Conservation (phyloP, 2,888 invertebrate genomes). For the Cheiracanthium punctorium region DNA sequence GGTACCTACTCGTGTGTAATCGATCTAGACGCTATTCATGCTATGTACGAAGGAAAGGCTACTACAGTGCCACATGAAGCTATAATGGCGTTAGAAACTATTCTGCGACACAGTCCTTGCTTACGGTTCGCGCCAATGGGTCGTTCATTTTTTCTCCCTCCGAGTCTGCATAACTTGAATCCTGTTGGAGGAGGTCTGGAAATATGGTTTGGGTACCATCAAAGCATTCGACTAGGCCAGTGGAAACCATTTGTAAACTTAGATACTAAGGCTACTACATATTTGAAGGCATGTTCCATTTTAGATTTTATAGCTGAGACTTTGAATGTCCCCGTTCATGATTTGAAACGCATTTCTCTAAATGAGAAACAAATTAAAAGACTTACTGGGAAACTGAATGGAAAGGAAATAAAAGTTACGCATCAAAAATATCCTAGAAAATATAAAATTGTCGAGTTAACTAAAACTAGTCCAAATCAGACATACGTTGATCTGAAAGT, state of each 20-base stretch:
- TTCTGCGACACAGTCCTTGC: slow-evolving; percentile 62
- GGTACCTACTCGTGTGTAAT: slow-evolving; percentile 41
- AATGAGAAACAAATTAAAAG: slow-evolving; percentile 71
- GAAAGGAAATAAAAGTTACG: slow-evolving; percentile 73
- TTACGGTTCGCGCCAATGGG: slow-evolving; percentile 57
- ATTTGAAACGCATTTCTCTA: background rate
- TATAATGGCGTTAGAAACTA: slow-evolving; percentile 67
- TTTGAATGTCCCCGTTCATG: background rate
- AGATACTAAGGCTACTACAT: slow-evolving; percentile 67
- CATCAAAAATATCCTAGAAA: slow-evolving; percentile 47
- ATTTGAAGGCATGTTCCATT: slow-evolving; percentile 40
- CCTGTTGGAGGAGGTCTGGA: slow-evolving; percentile 59
- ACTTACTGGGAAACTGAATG: slow-evolving; percentile 77
- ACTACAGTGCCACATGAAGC: slow-evolving; percentile 47
- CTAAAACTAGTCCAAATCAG: slow-evolving; percentile 23
- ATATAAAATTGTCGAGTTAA: slow-evolving; percentile 15
- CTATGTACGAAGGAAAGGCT: slow-evolving; percentile 21
- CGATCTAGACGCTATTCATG: slow-evolving; percentile 52
- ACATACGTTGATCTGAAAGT: background rate
- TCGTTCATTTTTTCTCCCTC: slow-evolving; percentile 61
- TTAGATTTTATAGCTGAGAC: slow-evolving; percentile 43
- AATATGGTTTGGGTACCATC: slow-evolving; percentile 71
- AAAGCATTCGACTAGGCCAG: slow-evolving; percentile 61
- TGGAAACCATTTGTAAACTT: slow-evolving; percentile 68
- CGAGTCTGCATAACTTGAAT: slow-evolving; percentile 16